Base-by-base conservation (phyloP, 92 coral and sea anemone genomes). In the Porites cylindrica region DNA sequence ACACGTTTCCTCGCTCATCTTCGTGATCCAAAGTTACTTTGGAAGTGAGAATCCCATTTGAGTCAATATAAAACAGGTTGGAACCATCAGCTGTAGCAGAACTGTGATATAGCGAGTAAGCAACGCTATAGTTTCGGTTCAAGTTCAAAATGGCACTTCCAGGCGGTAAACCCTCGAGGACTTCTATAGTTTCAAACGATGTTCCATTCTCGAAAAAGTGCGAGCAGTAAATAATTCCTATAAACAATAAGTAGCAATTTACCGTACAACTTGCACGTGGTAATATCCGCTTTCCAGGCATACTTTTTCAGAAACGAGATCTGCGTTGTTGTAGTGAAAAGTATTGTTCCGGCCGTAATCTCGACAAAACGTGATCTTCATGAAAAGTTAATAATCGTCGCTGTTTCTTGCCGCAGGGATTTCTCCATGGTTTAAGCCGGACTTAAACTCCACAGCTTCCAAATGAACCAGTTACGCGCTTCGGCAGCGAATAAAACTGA, bases 1-100 rank as follows among this genome's bases (percentile, higher is more conserved):
- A 97, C 12, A 82, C 87, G 82, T 84, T 93, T 23, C 97, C 97
- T 63, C 98, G 90, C 50, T 76, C 85, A 68, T 97, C 98, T 84
- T 97, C 99, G 72, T 89, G 87, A 77, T 97, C 99, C 65, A 97
- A 88, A 17, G 95, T 93, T 52, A 93, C 97, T 70, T 92, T 92
- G 66, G 96, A 92, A 70, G 91, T 91, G 51, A 97, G 82, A 17
- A 84, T 65, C 64, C 99, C 99, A 23, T 88, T 92, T 13, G 98
- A 89, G 62, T 95, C 88, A 78, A 97, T 87, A 66, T 94, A 91
- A 89, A 97, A 97, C 82, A 97, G 62, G 76, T 91, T 82, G 26
- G 76, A 76, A 29, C 93, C 91, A 47, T 91, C 83, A 10, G 66
- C 75, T n/a, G 97, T 88, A 6, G 93, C 85, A 12, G 92, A 75